Evolutionary conservation across 2,797 vertebrate species (phyloP), one percentile per base, ranked within the genome.

Genomic region (Esox lucius): DNA sequence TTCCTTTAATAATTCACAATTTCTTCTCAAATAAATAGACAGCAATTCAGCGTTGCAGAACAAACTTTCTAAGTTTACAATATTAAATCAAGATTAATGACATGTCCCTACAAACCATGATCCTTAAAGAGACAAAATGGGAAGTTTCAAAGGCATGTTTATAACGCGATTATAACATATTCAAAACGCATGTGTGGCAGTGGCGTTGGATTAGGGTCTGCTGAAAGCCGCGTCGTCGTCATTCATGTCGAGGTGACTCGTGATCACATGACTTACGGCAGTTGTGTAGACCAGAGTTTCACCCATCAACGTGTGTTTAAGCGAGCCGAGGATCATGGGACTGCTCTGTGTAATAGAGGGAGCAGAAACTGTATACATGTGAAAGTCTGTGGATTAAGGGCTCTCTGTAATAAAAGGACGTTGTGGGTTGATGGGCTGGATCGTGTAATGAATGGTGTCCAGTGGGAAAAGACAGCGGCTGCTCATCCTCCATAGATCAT

Each of bases 21-120:
- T 46, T 46, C 42, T 46, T 46, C 42, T 46, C 42, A 39, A 39
- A 39, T 39, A 8, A 46, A 46, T 9, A 46, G 6, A 46, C 42
- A 12, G 6, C 3, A 46, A 11, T 39, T 39, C 35, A 39, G 7
- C 35, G 39, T 39, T 39, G 35, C 35, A 39, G 35, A n/a, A 39
- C 7, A 46, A 7, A 1, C 11, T 46, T 46, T 46, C 46, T 46
- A 6, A 8, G 6, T 46, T 46, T 1, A 46, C 42, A 46, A 35
- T 35, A 2, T 35, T 46, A 46, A 46, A 46, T 7, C 35, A 46
- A 1, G 33, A 35, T 35, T 35, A 2, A 5, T n/a, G n/a, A n/a
- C n/a, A n/a, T 75, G 79, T 13, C 78, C 35, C 24, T 26, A 11
- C 6, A 28, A 74, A 75, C 72, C 35, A 35, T 64, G 71, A 76